Conservation (phyloP, 2,113 vertebrate species). For the Zapus hudsonius region DNA sequence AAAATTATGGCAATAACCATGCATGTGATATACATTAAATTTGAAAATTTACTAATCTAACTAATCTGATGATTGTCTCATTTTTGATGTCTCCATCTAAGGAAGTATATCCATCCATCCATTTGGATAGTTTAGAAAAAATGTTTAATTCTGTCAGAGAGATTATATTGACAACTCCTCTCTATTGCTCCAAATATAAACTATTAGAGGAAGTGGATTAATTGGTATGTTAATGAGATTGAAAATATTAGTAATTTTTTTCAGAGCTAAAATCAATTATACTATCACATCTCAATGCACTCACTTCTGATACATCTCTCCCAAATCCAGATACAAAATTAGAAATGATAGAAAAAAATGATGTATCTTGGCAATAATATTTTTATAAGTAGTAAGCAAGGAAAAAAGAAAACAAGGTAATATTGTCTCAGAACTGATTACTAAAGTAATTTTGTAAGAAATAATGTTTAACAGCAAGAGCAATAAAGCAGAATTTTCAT, state of each 20-base stretch:
- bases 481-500: neutral
- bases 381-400: neutral
- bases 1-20: constrained; percentile 43
- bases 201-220: neutral
- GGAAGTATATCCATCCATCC: neutral
- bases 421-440: neutral
- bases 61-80: constrained; percentile 34
- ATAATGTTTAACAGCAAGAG: neutral
- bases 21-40: neutral
- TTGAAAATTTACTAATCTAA: constrained; percentile 22
- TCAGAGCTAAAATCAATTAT: constrained; percentile 11
- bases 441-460: neutral
- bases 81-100: constrained; percentile 57
- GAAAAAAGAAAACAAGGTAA: neutral
- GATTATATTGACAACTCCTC: neutral
- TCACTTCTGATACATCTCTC: neutral
- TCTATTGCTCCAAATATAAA: neutral
- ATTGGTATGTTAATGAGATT: neutral
- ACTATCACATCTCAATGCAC: neutral
- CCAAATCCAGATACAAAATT: neutral
- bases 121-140: neutral
- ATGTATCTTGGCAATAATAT: neutral
- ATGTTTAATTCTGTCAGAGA: neutral
- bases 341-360: neutral
- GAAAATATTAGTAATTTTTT: neutral